These are phyloP conservation scores for Benthosema pterotum DNA, from an alignment of 2,797 vertebrate species.

Conservation along the genomic window DNA sequence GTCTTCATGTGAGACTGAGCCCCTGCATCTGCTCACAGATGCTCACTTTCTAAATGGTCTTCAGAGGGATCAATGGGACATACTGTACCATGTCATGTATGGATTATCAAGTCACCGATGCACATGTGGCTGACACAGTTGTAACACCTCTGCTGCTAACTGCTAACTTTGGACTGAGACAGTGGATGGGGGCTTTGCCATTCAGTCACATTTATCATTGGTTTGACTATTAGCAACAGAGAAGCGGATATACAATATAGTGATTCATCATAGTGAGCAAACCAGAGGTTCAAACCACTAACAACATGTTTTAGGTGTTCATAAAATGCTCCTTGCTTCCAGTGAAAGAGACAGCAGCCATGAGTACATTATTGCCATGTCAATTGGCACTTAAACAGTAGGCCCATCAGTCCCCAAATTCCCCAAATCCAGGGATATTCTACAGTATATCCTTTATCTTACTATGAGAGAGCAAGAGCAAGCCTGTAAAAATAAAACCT, in stretches of 20 bases:
- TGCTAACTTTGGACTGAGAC: constrained; percentile 6
- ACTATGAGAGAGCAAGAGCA: not conserved
- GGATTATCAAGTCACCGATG: too few species aligned
- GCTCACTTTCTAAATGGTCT: constrained; percentile 1
- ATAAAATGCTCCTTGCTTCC: not conserved
- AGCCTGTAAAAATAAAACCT: not conserved
- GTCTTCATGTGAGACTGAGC: constrained; percentile 31
- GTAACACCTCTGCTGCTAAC: constrained; percentile 8
- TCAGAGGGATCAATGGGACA: not conserved
- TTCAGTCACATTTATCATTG: not conserved
- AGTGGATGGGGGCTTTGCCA: not conserved
- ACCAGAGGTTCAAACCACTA: not conserved
- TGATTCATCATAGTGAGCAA: not conserved
- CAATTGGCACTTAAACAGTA: constrained; percentile 19
- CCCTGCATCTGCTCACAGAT: constrained; percentile 12
- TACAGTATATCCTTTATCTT: not conserved
- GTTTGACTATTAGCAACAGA: not conserved
- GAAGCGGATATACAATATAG: too few species aligned
- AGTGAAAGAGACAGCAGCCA: not conserved
- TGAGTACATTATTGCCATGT: not conserved
- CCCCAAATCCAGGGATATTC: not conserved
- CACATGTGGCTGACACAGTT: too few species aligned
- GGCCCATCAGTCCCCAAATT: not conserved
- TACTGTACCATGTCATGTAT: too few species aligned
- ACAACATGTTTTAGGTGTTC: not conserved